phyloP scores from a whole-genome alignment of 1,140 invertebrate genomes.

The Eupristina koningsbergeri region DNA sequence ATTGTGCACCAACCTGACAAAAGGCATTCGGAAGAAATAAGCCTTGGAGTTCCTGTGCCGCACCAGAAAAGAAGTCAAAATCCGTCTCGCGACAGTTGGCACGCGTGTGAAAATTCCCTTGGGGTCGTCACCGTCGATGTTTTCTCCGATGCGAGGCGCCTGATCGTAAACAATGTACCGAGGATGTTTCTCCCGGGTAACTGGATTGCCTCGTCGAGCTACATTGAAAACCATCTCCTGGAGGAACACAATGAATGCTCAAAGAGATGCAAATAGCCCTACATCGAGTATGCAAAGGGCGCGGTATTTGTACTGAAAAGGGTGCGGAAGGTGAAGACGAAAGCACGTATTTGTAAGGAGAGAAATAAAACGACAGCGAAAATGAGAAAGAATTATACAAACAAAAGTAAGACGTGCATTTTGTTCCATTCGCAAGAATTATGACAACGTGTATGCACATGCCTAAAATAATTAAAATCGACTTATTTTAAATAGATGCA shows the following conservation, averaged over 20 bases:
- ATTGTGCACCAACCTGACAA: too few relatives aligned
- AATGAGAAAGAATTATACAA: too few relatives aligned
- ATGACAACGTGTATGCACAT: too few relatives aligned
- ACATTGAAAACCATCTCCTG: background rate
- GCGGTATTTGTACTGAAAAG: conserved; percentile 53
- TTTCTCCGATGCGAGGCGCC: background rate
- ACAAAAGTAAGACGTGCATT: too few relatives aligned
- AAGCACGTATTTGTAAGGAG: too few relatives aligned
- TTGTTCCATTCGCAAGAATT: too few relatives aligned
- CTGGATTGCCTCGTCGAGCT: background rate
- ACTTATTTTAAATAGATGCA: too few relatives aligned
- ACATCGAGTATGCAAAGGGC: conserved; percentile 56
- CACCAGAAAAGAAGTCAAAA: too few relatives aligned
- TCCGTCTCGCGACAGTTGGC: background rate
- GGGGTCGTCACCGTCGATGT: too few relatives aligned
- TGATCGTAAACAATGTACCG: conserved; percentile 32
- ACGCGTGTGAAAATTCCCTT: background rate
- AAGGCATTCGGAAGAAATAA: background rate
- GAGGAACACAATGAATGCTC: background rate
- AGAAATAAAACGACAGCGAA: too few relatives aligned
- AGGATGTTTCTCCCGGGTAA: background rate
- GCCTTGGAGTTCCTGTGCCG: too few relatives aligned
- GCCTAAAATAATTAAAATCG: too few relatives aligned
- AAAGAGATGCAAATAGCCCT: conserved; percentile 51
- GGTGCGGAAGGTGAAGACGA: background rate